phyloP scores from a whole-genome alignment of 1,140 invertebrate genomes.

The Zelostemma sp. region DNA sequence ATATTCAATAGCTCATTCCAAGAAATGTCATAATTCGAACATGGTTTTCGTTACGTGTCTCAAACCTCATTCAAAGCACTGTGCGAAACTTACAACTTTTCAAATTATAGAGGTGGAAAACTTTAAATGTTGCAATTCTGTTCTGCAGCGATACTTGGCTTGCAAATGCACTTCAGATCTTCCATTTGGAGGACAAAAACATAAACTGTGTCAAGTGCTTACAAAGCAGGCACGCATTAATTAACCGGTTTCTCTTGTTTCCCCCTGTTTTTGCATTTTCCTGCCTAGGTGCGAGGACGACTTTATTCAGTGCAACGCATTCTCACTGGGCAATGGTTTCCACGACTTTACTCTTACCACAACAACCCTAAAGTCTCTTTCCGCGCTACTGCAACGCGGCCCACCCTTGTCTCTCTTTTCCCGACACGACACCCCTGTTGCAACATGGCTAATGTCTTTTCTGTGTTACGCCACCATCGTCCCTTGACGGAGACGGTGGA shows the following conservation, averaged over 20 bases:
- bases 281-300: constrained; percentile 26
- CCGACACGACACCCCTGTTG: constrained; percentile 45
- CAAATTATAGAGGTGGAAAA: no score
- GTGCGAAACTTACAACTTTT: no score
- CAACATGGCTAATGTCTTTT: constrained; percentile 67
- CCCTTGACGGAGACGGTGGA: constrained; percentile 53
- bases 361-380: constrained; percentile 19
- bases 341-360: constrained; percentile 36
- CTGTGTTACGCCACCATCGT: constrained; percentile 63
- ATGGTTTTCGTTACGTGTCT: no score
- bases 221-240: neutral
- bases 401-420: constrained; percentile 37
- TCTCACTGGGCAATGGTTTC: constrained; percentile 47
- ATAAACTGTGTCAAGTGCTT: constrained; percentile 1
- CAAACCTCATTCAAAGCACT: no score
- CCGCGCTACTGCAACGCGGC: constrained; percentile 8
- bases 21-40: no score
- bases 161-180: no score
- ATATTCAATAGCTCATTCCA: no score
- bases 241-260: neutral
- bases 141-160: no score
- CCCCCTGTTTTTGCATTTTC: neutral
- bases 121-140: no score
- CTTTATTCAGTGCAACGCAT: constrained; percentile 42
- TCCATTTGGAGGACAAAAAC: neutral